Conservation (phyloP, 2,888 invertebrate species). For the Drosophila siamana region DNA sequence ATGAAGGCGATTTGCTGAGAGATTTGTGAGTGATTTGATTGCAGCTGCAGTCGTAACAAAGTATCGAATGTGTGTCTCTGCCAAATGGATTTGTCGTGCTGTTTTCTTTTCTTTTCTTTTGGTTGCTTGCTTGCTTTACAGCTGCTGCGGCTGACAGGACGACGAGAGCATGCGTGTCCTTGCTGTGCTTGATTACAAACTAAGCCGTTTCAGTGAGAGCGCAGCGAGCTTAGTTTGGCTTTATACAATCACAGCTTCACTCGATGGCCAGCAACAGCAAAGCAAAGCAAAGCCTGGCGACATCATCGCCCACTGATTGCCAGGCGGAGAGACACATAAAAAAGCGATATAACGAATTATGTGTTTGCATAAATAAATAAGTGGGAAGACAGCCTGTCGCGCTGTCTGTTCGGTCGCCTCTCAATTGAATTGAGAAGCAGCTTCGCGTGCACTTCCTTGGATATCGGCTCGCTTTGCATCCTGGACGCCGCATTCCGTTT, state of each 20-base stretch:
- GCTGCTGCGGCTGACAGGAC: conserved; percentile 17
- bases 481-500: conserved; percentile 31
- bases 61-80: conserved; percentile 3
- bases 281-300: conserved; percentile 15
- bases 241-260: conserved; percentile 70
- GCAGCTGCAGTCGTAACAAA: conserved; percentile 32
- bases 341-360: conserved; percentile 50
- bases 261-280: conserved; percentile 5
- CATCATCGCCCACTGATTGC: conserved; percentile 51
- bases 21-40: conserved; percentile 41
- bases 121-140: conserved; percentile 9
- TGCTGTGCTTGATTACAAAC: conserved; percentile 64
- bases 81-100: conserved; percentile 14
- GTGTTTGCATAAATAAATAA: conserved; percentile 56
- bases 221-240: conserved; percentile 58
- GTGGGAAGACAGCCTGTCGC: conserved; percentile 18
- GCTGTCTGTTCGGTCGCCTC: neutral
- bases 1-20: conserved; percentile 35
- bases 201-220: conserved; percentile 67
- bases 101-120: neutral
- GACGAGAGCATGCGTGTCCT: conserved; percentile 2
- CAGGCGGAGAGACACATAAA: conserved; percentile 43
- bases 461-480: conserved; percentile 31
- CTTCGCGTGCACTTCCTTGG: conserved; percentile 31
- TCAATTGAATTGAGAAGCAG: conserved; percentile 39